Base-by-base conservation (phyloP, 2,888 invertebrate genomes). In the Polydrusus tereticollis region DNA sequence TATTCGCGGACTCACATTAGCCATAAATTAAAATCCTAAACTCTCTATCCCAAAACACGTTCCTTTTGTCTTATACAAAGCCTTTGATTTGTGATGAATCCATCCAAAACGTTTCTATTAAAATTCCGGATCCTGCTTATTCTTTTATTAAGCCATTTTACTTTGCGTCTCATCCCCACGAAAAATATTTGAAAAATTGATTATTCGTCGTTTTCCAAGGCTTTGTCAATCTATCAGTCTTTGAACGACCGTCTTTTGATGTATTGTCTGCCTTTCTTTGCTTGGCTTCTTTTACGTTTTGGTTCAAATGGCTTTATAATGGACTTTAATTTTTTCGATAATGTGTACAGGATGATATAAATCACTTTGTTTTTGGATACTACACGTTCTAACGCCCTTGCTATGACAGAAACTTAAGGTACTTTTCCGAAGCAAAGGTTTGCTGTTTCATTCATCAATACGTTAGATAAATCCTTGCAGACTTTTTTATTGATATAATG, bases 131-230 rank as follows among this genome's bases (percentile, higher is more conserved):
- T 36, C 58, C 57, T 67, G 67, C 58, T 67, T 47, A 59, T 43
- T 43, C 67, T 43, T 67, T 67, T 59, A 67, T 67, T 33, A 67
- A 67, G 67, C 45, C 67, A 67, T 43, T 67, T 58, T 57, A 29
- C 33, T 38, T 38, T 45, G 20, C 43, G 43, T 67, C 67, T 67
- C 55, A 67, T 67, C 67, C 18, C 59, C 23, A 59, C 16, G 67
- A 58, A 59, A 67, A 67, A 67, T 67, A 67, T 67, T 67, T 67
- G 67, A 67, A 67, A 67, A 67, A 67, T 67, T 67, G 55, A 67
- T 67, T 57, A 67, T 67, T 45, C 57, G 58, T 36, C 58, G 65
- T 52, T 65, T 38, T n/a, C n/a, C n/a, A 67, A 43, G 47, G 41
- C 57, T 52, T 67, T 67, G 58, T 45, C 67, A 47, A 58, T 59